These are phyloP conservation scores for Camponotus vicinus DNA, from an alignment of 1,140 invertebrate genomes.

Conservation along the genomic window DNA sequence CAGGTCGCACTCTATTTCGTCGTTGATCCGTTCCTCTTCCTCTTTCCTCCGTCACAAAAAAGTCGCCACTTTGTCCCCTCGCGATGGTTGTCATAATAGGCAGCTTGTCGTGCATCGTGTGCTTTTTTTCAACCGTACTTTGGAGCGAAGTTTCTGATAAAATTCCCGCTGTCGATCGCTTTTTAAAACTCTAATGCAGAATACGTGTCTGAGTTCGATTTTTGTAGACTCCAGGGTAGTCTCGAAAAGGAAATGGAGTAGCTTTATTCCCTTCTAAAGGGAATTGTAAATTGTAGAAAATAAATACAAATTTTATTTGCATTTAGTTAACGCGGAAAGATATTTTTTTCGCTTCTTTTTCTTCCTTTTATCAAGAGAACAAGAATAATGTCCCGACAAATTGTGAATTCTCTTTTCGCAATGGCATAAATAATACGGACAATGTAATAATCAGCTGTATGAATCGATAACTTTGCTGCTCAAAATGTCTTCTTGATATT, in stretches of 20 bases:
- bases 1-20: conserved; percentile 56
- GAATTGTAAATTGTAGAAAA: not conserved
- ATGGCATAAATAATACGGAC: not conserved
- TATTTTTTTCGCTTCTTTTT: too few species aligned
- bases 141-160: conserved; percentile 9
- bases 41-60: not conserved
- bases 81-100: conserved; percentile 18
- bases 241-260: not conserved
- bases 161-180: conserved; percentile 1
- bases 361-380: not conserved
- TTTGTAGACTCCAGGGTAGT: not conserved
- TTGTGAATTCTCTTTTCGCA: not conserved
- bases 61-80: conserved; percentile 38
- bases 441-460: too few species aligned
- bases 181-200: conserved; percentile 22
- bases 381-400: not conserved
- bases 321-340: not conserved
- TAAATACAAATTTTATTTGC: conserved; percentile 34
- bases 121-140: not conserved
- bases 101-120: not conserved
- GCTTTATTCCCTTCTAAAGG: not conserved
- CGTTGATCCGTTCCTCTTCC: conserved; percentile 53
- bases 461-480: conserved; percentile 1
- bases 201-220: conserved; percentile 26
- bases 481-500: not conserved